Base-by-base conservation (phyloP, 30 jellyfish, hydroid and myxozoan species). In the Turritopsis rubra region DNA sequence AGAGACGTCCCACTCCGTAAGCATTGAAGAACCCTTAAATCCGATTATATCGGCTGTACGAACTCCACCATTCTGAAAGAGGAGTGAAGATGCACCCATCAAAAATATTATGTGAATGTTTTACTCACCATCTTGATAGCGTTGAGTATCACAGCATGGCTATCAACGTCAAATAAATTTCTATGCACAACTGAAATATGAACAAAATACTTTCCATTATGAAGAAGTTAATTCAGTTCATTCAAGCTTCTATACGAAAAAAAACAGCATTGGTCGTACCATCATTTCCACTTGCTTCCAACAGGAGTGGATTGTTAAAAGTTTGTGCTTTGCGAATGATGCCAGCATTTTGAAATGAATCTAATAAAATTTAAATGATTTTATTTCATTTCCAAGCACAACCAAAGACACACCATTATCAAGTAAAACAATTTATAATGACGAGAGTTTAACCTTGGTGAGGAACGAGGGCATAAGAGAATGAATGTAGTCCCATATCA, bases 271-370 rank as follows among this genome's bases (percentile, higher is more conserved):
- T 7, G 19, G 9, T 7, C 77, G 19, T 8, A 74, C 82, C 60
- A 24, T 21, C 41, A 24, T 4, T 74, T 1, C 82, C 52, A 74
- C 65, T 74, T 13, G 54, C 26, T 16, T 41, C 53, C 72, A 16
- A 26, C 1, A 25, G 7, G 0, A 79, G 54, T n/a, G 94, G 80
- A 81, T 83, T 30, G 90, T 77, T 90, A 80, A 91, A 83, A 7
- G 75, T 30, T 75, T 91, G 84, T 8, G 96, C 97, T 86, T 54
- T 66, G 24, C 81, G 96, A 66, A 86, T 86, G n/a, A 91, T 96
- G 19, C 90, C 83, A 30, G 96, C 90, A 18, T 85, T 78, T 53
- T 91, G 97, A 52, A 91, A 91, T 7, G 96, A 68, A 4, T 96
- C 97, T 91, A 72, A 18, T 8, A 79, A 28, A 77, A 8, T 25